Conservation (phyloP, 2,797 vertebrate species). For the Limnodromus scolopaceus region DNA sequence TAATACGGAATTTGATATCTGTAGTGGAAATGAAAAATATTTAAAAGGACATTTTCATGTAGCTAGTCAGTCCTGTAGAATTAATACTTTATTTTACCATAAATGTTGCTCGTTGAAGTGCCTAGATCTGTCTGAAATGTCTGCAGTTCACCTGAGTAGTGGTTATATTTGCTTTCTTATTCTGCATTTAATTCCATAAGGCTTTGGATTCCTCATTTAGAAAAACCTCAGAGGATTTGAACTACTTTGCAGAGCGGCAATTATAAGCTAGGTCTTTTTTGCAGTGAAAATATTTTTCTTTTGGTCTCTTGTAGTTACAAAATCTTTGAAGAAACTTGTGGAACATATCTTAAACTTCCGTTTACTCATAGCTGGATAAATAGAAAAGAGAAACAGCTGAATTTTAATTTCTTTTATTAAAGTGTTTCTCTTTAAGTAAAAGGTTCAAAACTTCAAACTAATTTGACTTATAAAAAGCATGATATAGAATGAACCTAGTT, state of each 20-base stretch:
- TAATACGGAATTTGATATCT: not conserved
- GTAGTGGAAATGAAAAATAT: not conserved
- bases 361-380: rapidly evolving
- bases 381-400: not conserved
- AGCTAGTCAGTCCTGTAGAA: not conserved
- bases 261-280: not conserved
- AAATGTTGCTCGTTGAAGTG: not conserved
- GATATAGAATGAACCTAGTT: not conserved
- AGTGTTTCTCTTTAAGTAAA: not conserved
- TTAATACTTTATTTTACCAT: not conserved
- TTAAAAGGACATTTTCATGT: not conserved
- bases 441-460: not conserved
- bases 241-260: not conserved
- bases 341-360: not conserved
- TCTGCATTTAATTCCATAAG: not conserved
- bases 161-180: not conserved
- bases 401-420: not conserved
- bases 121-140: not conserved
- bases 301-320: not conserved
- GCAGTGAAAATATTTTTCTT: not conserved
- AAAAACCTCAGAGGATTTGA: not conserved
- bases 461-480: not conserved
- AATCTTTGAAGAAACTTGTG: not conserved
- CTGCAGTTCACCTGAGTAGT: not conserved
- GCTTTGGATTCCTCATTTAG: not conserved